Base-by-base conservation (phyloP, 2,797 vertebrate genomes). In the Leontopithecus rosalia region DNA sequence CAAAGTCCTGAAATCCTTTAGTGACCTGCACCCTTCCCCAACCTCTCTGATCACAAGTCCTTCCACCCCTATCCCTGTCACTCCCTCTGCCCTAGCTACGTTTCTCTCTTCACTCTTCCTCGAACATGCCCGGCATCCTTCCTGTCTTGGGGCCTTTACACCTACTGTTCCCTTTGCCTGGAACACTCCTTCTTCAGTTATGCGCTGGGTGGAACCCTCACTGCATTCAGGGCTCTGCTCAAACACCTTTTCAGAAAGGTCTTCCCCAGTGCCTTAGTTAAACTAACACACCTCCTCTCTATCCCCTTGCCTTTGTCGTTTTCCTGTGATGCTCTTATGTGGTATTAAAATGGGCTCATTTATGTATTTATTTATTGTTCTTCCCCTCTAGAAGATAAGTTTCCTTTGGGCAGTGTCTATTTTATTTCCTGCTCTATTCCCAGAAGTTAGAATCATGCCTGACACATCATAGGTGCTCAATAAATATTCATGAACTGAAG, bases 291-390 rank as follows among this genome's bases (percentile, higher is more conserved):
- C 24, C 14, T 33, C 39, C 6, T 61, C 52, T 89, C 55, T 7
- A 24, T 50, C 20, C 36, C 12, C 48, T 58, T 50, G 26, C 14
- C 6, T 4, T 52, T 79, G 79, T 89, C 7, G 50, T 93, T 94
- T 84, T 50, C 57, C 15, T 22, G 13, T 33, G 61, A 72, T n/a
- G 57, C 5, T 86, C 55, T 26, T 33, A 67, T 30, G 26, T 84
- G 41, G 22, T 93, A 76, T 75, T 95, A 39, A 93, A 79, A 91
- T 67, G 3, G 79, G 26, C 50, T 76, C 61, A 30, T 83, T 82
- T 82, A 17, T 72, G 7, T 82, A 58, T 75, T 70, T 80, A 41
- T 30, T 72, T 28, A 77, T 55, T 19, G 70, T 6, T 55, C 20
- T 73, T 30, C 30, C 79, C 7, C n/a, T 90, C n/a, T 70, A 80